Conservation (phyloP, 2,888 invertebrate genomes). For the Mesochorus sp. region DNA sequence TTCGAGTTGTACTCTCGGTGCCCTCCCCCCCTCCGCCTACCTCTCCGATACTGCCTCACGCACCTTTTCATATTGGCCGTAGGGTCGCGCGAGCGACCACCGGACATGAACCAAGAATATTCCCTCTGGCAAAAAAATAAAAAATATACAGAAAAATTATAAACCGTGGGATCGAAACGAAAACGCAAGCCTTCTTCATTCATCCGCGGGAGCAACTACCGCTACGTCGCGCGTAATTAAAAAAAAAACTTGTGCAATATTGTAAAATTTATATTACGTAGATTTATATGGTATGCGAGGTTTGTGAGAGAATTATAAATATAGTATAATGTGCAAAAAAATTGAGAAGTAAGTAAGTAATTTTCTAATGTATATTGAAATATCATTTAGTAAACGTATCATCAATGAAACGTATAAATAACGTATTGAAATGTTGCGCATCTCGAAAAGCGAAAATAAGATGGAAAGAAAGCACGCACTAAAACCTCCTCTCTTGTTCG, state of each 20-base stretch:
- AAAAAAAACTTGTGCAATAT: neutral
- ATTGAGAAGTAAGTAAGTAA: neutral
- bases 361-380: no score
- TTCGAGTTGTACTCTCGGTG: neutral
- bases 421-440: no score
- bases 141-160: no score
- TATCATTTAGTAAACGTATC: no score
- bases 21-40: neutral
- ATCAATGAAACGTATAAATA: no score
- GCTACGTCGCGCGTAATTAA: neutral
- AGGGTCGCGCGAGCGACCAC: neutral
- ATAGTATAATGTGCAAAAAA: neutral
- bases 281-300: neutral
- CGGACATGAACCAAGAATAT: no score
- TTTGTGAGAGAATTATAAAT: neutral
- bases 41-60: neutral
- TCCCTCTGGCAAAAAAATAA: neutral
- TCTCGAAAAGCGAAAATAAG: neutral
- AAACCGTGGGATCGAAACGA: neutral
- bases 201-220: neutral
- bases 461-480: neutral
- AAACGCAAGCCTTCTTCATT: neutral
- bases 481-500: slow-evolving; percentile 55
- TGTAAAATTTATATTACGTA: neutral
- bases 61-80: neutral